Evolutionary conservation across 2,888 invertebrate genomes (phyloP).

Genomic region (Campoplex nolae): DNA sequence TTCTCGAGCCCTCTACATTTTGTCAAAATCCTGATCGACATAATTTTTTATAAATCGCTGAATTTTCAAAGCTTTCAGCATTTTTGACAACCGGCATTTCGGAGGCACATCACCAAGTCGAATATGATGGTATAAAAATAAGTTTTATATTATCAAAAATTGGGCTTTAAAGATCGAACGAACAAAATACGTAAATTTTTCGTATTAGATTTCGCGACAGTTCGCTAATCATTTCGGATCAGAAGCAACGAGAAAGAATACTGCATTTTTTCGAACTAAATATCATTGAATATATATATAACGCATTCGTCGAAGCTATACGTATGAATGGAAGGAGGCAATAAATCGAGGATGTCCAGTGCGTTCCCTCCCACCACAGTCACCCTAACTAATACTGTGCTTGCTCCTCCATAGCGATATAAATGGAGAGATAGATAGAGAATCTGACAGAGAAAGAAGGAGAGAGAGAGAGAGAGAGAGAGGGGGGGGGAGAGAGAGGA

Average conservation of each 20-base stretch:
- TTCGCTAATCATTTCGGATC: background rate
- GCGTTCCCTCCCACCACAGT: conserved; percentile 70
- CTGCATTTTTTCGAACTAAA: background rate
- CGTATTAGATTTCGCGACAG: background rate
- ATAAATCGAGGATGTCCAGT: conserved; percentile 80
- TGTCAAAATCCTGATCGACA: conserved; percentile 20
- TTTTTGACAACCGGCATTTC: background rate
- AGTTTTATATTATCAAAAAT: background rate
- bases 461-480: conserved; percentile 22
- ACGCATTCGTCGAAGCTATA: conserved; percentile 63
- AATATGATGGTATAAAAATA: background rate
- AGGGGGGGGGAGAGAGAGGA: conserved; percentile 55
- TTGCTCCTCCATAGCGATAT: conserved; percentile 71
- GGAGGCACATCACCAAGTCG: background rate
- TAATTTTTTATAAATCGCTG: conserved; percentile 28
- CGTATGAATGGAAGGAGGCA: conserved; percentile 61
- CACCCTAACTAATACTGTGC: conserved; percentile 77
- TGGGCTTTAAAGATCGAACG: background rate
- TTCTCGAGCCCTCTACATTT: conserved; percentile 18
- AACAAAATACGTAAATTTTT: background rate
- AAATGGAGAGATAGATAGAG: conserved; percentile 67
- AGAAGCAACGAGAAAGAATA: background rate
- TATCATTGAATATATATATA: conserved; percentile 65
- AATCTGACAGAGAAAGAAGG: conserved; percentile 4
- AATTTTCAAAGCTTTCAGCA: background rate